Base-by-base conservation (phyloP, 2,113 vertebrate genomes). In the Sylvietta virens region DNA sequence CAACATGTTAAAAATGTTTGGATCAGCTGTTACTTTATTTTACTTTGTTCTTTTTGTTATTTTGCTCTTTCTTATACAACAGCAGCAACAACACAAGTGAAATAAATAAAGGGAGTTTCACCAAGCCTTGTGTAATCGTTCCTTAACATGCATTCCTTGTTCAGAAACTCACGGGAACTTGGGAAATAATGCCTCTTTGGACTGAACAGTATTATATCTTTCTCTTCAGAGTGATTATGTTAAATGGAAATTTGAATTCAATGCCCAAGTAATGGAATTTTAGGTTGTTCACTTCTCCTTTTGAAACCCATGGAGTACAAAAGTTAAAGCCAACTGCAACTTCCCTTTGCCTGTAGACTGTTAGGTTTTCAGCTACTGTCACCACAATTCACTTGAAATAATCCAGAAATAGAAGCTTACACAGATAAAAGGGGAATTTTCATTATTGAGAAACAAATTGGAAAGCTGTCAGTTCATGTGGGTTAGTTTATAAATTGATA, bases 101-200 rank as follows among this genome's bases (percentile, higher is more conserved):
- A 97, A 96, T 96, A 97, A 98, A 98, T 97, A 98, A 97, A 97
- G 97, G 95, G 95, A 81, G 94, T 97, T 98, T 97, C 94, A 92
- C 94, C 93, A 97, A 96, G 71, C 76, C 53, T 86, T 92, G 94
- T 91, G 96, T 96, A 85, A 94, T 97, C 0, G 33, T 95, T 70
- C 74, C 82, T 97, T 96, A 88, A 83, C 97, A 50, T 45, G 47
- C 64, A 67, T 88, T 84, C 69, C 60, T 95, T 60, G 31, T 92
- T 72, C 60, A 72, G 88, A 93, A 93, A 82, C 44, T 84, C 30
- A 89, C 0, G 4, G 47, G 39, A 85, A 44, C 61, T 88, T 74
- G 73, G 86, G 60, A 89, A 86, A 44, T 22, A 72, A 54, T 67
- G 11, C 28, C n/a, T 88, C 40, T 86, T 86, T 33, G 60, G 27